Evolutionary conservation across 2,888 invertebrate genomes (phyloP).

Genomic region (Panopea generosa): DNA sequence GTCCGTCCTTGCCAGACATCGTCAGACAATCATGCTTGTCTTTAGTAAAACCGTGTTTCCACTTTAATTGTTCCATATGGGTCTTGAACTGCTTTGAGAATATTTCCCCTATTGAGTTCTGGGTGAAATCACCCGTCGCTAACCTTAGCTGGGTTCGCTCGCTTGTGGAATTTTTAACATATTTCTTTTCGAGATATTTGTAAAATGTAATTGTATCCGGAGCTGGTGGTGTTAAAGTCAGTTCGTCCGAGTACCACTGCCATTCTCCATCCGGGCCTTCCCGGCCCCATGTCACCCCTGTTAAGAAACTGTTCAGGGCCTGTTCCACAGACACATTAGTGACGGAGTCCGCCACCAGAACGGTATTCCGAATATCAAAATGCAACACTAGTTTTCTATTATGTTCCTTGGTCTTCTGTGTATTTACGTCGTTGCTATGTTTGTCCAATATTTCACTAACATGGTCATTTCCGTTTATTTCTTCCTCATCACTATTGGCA

Average conservation of each 20-base stretch:
- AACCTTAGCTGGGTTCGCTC: constrained; percentile 79
- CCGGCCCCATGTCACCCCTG: constrained; percentile 84
- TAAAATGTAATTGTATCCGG: constrained; percentile 79
- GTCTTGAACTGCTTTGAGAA: constrained; percentile 78
- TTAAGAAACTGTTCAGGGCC: constrained; percentile 84
- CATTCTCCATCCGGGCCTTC: constrained; percentile 72
- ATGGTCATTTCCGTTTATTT: constrained; percentile 30
- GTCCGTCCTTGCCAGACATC: constrained; percentile 76
- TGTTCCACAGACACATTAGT: constrained; percentile 83
- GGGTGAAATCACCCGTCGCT: constrained; percentile 83
- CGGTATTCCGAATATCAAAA: constrained; percentile 84
- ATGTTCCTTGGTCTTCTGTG: not conserved
- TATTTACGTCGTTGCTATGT: constrained; percentile 48
- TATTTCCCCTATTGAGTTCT: constrained; percentile 72
- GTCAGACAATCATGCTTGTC: constrained; percentile 67
- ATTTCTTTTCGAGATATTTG: constrained; percentile 80
- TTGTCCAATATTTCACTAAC: constrained; percentile 15
- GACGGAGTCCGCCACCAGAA: constrained; percentile 83
- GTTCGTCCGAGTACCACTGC: constrained; percentile 79
- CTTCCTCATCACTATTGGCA: constrained; percentile 18
- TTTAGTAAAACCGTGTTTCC: constrained; percentile 66
- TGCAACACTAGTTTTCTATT: constrained; percentile 83
- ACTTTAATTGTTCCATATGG: constrained; percentile 77
- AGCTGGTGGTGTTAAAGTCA: constrained; percentile 77
- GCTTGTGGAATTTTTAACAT: constrained; percentile 74